A percentile compares a stretch with the other conserved stretches of the same genome.
phyloP scores from a whole-genome alignment of 30 jellyfish, hydroid and myxozoan genomes.

The Chrysaora quinquecirrha region DNA sequence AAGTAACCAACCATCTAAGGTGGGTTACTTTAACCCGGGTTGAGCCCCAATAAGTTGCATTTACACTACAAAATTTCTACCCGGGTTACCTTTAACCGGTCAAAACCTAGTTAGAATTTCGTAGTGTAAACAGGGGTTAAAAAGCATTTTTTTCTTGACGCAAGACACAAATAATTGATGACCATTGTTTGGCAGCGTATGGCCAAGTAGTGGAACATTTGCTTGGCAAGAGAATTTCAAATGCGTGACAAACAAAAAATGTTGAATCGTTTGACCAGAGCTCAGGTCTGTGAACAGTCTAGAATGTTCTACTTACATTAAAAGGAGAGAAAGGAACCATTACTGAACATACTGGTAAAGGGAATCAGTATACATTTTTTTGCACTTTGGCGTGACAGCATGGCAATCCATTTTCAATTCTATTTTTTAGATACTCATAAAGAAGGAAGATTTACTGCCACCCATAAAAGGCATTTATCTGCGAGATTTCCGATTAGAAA shows the following conservation, averaged over 20 bases:
- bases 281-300: background rate
- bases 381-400: background rate
- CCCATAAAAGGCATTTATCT: constrained; percentile 41
- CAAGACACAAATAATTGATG: too few species aligned
- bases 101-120: too few species aligned
- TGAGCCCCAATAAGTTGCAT: too few species aligned
- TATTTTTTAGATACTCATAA: constrained; percentile 25
- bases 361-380: background rate
- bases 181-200: background rate
- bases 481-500: background rate
- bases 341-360: background rate
- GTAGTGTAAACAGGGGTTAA: too few species aligned
- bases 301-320: background rate
- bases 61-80: too few species aligned
- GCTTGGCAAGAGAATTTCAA: too few species aligned
- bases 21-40: too few species aligned
- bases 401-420: background rate
- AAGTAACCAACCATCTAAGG: too few species aligned
- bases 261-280: too few species aligned
- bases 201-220: too few species aligned
- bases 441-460: constrained; percentile 18
- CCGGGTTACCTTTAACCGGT: too few species aligned
- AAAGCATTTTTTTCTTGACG: too few species aligned
- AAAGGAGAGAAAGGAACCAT: background rate
- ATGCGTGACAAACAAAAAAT: background rate